Evolutionary conservation across 2,797 vertebrate species (phyloP), one percentile per base, ranked within the genome.

Genomic region (Galaxias olidus): DNA sequence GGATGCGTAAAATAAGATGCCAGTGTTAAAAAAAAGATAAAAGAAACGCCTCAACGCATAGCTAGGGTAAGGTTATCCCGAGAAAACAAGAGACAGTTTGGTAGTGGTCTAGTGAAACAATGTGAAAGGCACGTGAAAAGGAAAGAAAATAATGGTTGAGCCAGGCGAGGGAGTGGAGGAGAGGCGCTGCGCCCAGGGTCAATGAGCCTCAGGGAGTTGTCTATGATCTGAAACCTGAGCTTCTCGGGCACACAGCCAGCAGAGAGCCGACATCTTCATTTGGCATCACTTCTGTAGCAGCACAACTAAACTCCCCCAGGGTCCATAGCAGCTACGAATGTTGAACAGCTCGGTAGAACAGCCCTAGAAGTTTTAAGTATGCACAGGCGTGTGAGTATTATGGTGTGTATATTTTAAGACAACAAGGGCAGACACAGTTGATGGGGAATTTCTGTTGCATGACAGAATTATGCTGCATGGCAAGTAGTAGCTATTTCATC

Each of bases 311-410:
- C 88, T 93, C 90, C 90, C 91, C 91, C 91, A 81, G 73, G 91
- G 88, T 91, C 88, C 91, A 88, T 88, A 92, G 91, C 89, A 86
- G 89, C 90, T 92, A 93, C 91, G 94, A 94, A 93, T 87, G 91
- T 89, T 92, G 80, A 93, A 79, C 87, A 87, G 87, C 90, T 90
- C 88, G 83, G 84, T 90, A 94, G 92, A 93, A 91, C 87, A 93
- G 92, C 89, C 84, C 88, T 87, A 89, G 89, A 91, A 92, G 92
- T 93, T n/a, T 77, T 86, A 90, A 75, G 86, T 84, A 77, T 43
- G 68, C 10, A 44, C n/a, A 77, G 71, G 84, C 85, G 88, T 79
- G 78, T 80, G 83, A 74, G 85, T 69, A 85, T 86, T 89, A 85
- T 83, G 81, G 85, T 84, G 89, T 87, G 85, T 88, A 79, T 91